Conservation (phyloP, 2,113 vertebrate species). For the Cygnus buccinator region DNA sequence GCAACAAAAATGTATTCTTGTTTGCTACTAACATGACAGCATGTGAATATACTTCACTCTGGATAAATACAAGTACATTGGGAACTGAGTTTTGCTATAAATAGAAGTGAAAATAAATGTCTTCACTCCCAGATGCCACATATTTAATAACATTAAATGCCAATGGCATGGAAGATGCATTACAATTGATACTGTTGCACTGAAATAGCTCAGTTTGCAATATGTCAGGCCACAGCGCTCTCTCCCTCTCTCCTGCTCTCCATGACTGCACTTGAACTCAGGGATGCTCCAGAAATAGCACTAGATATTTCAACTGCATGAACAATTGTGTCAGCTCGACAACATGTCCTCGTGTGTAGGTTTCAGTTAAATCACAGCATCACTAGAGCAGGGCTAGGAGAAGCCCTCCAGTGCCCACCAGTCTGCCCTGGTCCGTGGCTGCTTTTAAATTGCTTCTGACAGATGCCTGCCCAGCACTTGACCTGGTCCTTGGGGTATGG, state of each 20-base stretch:
- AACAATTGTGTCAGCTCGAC: background rate
- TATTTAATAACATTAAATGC: slow-evolving; percentile 35
- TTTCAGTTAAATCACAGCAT: background rate
- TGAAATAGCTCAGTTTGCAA: background rate
- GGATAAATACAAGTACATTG: background rate
- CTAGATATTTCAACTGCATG: background rate
- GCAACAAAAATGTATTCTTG: background rate
- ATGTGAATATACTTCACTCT: background rate
- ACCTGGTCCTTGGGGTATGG: background rate
- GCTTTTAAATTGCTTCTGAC: background rate
- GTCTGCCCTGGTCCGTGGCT: accelerated
- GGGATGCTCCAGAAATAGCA: slow-evolving; percentile 4
- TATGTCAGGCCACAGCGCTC: background rate
- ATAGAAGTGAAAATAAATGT: slow-evolving; percentile 6
- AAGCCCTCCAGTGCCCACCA: background rate
- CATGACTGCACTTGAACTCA: background rate
- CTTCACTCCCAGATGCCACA: background rate
- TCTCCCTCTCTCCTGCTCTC: background rate
- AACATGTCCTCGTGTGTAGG: background rate
- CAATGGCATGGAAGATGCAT: background rate
- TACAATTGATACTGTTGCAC: background rate
- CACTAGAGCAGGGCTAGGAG: background rate
- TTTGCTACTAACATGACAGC: background rate
- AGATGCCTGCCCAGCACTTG: background rate
- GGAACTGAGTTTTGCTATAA: slow-evolving; percentile 13